Percentiles rank a stretch among this genome's conserved stretches.
These are phyloP conservation scores for Sisyra nigra DNA, from an alignment of 2,888 invertebrate genomes.

Conservation along the genomic window DNA sequence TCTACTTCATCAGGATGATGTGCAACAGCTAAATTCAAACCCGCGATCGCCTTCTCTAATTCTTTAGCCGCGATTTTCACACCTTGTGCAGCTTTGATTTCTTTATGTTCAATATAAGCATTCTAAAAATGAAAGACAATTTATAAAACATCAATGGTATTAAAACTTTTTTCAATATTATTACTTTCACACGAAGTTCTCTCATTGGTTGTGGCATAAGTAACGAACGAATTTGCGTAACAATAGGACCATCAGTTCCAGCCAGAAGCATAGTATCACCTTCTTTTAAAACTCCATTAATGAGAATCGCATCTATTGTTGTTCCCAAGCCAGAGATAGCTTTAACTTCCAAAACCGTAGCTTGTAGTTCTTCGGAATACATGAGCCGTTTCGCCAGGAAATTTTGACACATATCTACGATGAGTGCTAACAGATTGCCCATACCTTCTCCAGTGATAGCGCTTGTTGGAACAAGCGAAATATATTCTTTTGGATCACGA, in stretches of 20 bases:
- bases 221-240: constrained; percentile 90
- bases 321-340: constrained; percentile 94
- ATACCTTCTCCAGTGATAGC: constrained; percentile 97
- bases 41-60: constrained; percentile 93
- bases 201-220: constrained; percentile 97
- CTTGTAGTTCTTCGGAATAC: constrained; percentile 85
- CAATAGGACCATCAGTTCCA: constrained; percentile 96
- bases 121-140: constrained; percentile 35
- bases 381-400: constrained; percentile 77
- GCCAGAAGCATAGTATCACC: constrained; percentile 91
- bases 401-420: constrained; percentile 84
- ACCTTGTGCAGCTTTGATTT: constrained; percentile 91
- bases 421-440: constrained; percentile 90
- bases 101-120: constrained; percentile 87
- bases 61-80: constrained; percentile 98
- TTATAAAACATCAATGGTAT: not conserved
- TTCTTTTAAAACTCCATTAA: constrained; percentile 87
- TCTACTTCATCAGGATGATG: constrained; percentile 90
- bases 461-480: constrained; percentile 93
- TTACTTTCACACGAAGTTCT: constrained; percentile 87
- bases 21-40: constrained; percentile 83
- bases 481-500: constrained; percentile 81
- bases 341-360: constrained; percentile 79
- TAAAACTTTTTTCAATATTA: constrained; percentile 7
- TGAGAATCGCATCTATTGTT: constrained; percentile 95